phyloP scores from a whole-genome alignment of 1,140 invertebrate genomes.

The Hetaerina americana region DNA sequence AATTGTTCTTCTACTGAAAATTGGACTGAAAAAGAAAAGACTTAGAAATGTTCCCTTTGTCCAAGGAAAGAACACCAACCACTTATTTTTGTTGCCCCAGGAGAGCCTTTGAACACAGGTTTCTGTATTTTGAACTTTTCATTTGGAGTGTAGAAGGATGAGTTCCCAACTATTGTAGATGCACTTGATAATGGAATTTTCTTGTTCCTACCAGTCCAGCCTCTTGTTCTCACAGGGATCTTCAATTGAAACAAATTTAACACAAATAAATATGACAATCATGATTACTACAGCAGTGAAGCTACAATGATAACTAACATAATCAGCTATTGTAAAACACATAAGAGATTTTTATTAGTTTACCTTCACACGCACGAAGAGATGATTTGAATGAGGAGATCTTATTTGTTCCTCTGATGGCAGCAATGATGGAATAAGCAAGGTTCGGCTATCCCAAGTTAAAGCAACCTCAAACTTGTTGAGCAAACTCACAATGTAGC shows the following conservation, averaged over 20 bases:
- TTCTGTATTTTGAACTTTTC: constrained; percentile 10
- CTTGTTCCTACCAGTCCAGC: constrained; percentile 48
- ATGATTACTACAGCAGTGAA: not conserved
- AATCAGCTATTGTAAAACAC: not conserved
- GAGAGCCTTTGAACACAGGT: not conserved
- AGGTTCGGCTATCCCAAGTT: constrained; percentile 84
- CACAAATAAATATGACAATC: too few relatives aligned
- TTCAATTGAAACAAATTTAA: too few relatives aligned
- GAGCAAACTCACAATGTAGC: constrained; percentile 78
- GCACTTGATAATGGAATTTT: constrained; percentile 36
- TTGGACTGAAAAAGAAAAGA: too few relatives aligned
- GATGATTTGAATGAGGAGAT: constrained; percentile 32
- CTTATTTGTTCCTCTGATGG: constrained; percentile 62
- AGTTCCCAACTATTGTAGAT: constrained; percentile 21
- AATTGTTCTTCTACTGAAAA: too few relatives aligned
- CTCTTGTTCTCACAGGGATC: constrained; percentile 55
- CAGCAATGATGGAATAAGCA: constrained; percentile 85
- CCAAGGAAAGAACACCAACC: not conserved
- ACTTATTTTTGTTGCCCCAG: not conserved
- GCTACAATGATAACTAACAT: not conserved
- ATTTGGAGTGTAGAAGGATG: constrained; percentile 19
- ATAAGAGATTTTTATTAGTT: not conserved
- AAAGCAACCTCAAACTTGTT: constrained; percentile 97
- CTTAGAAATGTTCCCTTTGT: too few relatives aligned
- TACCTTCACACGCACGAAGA: constrained; percentile 21